Evolutionary conservation across 2,113 vertebrate genomes (phyloP).

Genomic region (Pseudopipra pipra): DNA sequence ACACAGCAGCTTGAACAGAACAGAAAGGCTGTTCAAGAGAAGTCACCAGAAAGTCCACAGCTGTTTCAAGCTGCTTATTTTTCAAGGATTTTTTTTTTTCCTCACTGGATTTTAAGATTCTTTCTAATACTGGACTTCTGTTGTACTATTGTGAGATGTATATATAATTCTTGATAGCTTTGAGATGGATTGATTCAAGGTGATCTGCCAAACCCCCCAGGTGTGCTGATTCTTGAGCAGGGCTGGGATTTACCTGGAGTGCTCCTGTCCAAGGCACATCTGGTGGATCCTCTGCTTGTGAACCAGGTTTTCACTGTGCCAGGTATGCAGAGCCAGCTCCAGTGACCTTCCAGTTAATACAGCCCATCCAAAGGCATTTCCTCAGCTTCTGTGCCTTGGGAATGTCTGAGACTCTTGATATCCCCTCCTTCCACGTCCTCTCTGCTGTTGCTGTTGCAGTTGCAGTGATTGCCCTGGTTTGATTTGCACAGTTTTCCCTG

Average conservation of each 20-base stretch:
- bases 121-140: neutral
- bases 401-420: neutral
- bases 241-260: neutral
- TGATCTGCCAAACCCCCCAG: neutral
- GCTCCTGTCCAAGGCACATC: fast-evolving
- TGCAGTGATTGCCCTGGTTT: neutral
- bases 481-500: neutral
- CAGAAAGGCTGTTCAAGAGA: neutral
- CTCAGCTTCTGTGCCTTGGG: neutral
- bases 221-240: neutral
- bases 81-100: neutral
- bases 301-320: neutral
- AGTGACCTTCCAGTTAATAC: neutral
- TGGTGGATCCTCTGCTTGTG: neutral
- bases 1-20: neutral
- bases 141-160: neutral
- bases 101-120: neutral
- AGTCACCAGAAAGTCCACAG: neutral
- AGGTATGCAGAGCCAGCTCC: neutral
- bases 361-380: neutral
- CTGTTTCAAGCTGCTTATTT: neutral
- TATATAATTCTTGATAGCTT: neutral
- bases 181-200: neutral
- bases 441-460: neutral
- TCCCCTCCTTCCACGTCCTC: neutral